Base-by-base conservation (phyloP, 2,113 vertebrate species). In the Oenanthe melanoleuca region DNA sequence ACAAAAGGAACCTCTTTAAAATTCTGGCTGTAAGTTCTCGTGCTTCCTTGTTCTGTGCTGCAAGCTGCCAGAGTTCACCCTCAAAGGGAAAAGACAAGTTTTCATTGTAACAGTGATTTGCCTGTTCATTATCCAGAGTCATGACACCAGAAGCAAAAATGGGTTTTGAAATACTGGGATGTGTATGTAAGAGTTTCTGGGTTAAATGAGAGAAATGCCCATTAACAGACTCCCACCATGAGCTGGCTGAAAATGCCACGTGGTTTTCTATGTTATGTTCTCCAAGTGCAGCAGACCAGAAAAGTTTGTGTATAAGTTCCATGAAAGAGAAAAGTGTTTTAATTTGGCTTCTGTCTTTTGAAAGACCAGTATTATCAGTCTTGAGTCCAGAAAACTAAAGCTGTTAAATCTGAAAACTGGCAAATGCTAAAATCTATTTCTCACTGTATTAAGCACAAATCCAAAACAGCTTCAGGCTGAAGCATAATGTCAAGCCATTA, bases 1-100 rank as follows among this genome's bases (percentile, higher is more conserved):
- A 91, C 79, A 94, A 93, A 90, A 93, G 69, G 18, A 88, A 65
- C 80, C 78, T 94, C 72, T 93, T 97, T 95, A 95, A 95, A 75
- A 91, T 91, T 95, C 95, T 5, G 45, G 6, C 42, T 83, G 57
- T 34, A 42, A 89, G 80, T 92, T 97, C 71, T 47, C 80, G 17
- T 88, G 44, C 86, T 88, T 95, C 55, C 40, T 60, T 92, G 72
- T 47, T 91, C 67, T 71, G 47, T 81, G 11, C 50, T 84, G 63
- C 72, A 47, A 63, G 85, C 56, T 95, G 96, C 95, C 93, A 92
- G 66, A 92, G 77, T 55, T 88, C 24, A 3, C 45, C 61, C 80
- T 94, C 25, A 11, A 86, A 53, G 56, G 92, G 67, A 83, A 80
- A 93, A 88, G 40, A 52, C 61, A 66, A 86, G 66, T 86, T 80